A percentile compares a stretch with the other conserved stretches of the same genome.
Evolutionary conservation across 2,797 vertebrate genomes (phyloP).

Genomic region (Lepus townsendii): DNA sequence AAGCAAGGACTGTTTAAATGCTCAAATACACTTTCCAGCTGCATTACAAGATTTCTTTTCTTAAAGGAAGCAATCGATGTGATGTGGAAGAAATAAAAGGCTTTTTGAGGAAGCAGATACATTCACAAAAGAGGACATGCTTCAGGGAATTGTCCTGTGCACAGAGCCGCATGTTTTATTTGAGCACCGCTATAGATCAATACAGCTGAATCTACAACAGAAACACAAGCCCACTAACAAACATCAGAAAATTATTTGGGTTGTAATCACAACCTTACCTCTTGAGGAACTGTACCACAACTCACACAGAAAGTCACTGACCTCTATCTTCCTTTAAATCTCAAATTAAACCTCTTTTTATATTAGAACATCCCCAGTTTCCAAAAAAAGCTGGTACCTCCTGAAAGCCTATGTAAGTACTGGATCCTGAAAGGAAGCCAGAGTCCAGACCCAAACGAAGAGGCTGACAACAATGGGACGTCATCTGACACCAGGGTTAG

Average conservation of each 20-base stretch:
- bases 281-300: background rate
- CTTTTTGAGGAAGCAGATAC: background rate
- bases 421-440: background rate
- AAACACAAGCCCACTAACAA: background rate
- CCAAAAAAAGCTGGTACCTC: background rate
- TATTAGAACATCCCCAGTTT: background rate
- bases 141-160: background rate
- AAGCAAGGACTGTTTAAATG: slow-evolving; percentile 33
- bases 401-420: background rate
- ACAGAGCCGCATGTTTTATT: background rate
- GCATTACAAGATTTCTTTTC: background rate
- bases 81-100: background rate
- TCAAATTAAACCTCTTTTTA: background rate
- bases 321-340: background rate
- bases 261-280: background rate
- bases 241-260: background rate
- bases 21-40: background rate
- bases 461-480: background rate
- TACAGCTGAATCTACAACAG: background rate
- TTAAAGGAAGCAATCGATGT: background rate
- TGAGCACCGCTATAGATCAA: background rate
- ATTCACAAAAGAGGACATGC: background rate
- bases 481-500: background rate
- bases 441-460: background rate
- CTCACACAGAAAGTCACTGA: background rate